Conservation (phyloP, 1,140 invertebrate species). For the Ladona fulva region DNA sequence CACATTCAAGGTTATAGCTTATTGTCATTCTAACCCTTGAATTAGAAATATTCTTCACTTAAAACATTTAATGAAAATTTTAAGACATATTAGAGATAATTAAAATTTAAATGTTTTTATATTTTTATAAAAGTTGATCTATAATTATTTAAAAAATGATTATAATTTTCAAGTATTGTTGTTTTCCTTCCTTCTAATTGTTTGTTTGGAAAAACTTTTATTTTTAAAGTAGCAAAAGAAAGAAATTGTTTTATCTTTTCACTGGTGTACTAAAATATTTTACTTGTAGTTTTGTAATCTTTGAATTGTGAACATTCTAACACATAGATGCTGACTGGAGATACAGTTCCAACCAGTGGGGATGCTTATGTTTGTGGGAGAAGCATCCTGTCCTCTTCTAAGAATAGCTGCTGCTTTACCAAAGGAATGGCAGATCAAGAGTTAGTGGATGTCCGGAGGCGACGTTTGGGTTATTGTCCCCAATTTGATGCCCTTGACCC, state of each 20-base stretch:
- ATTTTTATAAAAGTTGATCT: too few relatives aligned
- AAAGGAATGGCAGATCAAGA: not conserved
- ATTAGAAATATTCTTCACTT: too few relatives aligned
- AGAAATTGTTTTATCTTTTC: too few relatives aligned
- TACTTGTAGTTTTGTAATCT: not conserved
- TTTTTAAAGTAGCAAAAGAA: too few relatives aligned
- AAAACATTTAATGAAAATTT: too few relatives aligned
- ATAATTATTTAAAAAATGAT: too few relatives aligned
- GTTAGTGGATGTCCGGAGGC: constrained; percentile 21
- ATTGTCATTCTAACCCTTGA: too few relatives aligned
- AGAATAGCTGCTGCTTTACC: not conserved
- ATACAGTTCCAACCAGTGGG: constrained; percentile 46
- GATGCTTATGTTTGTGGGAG: constrained; percentile 36
- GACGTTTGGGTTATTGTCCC: constrained; percentile 61
- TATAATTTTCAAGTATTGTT: too few relatives aligned
- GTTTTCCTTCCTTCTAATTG: too few relatives aligned
- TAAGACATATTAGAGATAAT: too few relatives aligned
- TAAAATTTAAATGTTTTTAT: too few relatives aligned
- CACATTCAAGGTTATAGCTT: constrained; percentile 58
- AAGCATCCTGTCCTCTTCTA: constrained; percentile 19
- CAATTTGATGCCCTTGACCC: constrained; percentile 72
- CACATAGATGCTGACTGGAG: constrained; percentile 58
- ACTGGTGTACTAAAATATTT: not conserved
- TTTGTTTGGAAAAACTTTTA: too few relatives aligned
- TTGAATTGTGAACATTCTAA: not conserved